Evolutionary conservation across 2,113 vertebrate genomes (phyloP), one percentile per base, ranked within the genome.

Genomic region (Sterrhoptilus dennistouni): DNA sequence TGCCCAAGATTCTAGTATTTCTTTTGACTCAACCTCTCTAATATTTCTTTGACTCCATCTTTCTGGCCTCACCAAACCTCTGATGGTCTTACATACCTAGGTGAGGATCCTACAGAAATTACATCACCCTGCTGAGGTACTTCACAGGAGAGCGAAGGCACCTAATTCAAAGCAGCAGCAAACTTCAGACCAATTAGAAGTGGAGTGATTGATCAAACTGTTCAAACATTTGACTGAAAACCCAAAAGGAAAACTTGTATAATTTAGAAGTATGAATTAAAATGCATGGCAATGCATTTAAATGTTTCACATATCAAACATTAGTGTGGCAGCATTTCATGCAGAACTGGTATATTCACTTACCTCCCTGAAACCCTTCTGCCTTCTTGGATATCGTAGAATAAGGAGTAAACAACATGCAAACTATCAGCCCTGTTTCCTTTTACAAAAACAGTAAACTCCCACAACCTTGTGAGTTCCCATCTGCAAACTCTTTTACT

Each of bases 141-240:
- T 74, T 90, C 0, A 1, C 14, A 15, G 44, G 23, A 90, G 33
- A 69, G 38, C 65, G 12, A 81, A 66, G 52, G 28, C 19, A 54
- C 8, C 6, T 76, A 77, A 76, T 80, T 77, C 59, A 65, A 69
- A 83, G 68, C 31, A 82, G 18, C 29, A 75, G 56, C 52, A 66
- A 89, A 63, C 52, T 70, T 66, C 28, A 70, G 76, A 78, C 33
- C 2, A 5, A 44, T 74, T 38, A 81, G 36, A 54, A 44, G 23
- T 50, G 27, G 25, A 70, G 35, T 38, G 42, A 89, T 63, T 95
- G 63, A 87, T 56, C 72, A 89, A 86, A 87, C 24, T 75, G 33
- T 60, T 92, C 69, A 92, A 84, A 93, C 36, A 78, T 74, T 78
- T 89, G 52, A 77, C 49, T 52, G 35, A 25, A 95, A 92, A 93